Evolutionary conservation across 2,113 vertebrate genomes (phyloP).

Genomic region (Progne subis): DNA sequence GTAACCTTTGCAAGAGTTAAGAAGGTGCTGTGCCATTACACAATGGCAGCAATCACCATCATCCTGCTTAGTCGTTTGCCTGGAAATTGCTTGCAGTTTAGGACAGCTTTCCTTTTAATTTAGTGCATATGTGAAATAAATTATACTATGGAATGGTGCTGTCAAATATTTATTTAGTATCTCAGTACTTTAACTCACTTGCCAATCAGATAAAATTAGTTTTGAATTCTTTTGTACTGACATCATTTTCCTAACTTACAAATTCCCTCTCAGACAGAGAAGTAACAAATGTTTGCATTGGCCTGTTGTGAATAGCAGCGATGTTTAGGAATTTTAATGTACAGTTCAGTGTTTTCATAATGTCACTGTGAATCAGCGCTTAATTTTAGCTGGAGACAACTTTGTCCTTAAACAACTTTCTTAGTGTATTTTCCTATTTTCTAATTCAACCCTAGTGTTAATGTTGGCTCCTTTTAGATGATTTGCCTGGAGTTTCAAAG

Average conservation of each 20-base stretch:
- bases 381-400: conserved; percentile 39
- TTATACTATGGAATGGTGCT: conserved; percentile 42
- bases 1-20: background rate
- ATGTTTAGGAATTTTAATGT: conserved; percentile 61
- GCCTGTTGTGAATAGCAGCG: conserved; percentile 39
- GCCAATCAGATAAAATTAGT: conserved; percentile 70
- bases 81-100: conserved; percentile 47
- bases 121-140: conserved; percentile 59
- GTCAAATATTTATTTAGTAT: conserved; percentile 69
- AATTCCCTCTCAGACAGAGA: conserved; percentile 36
- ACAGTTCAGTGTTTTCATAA: conserved; percentile 53
- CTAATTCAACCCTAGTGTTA: conserved; percentile 42
- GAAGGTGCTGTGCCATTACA: background rate
- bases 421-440: conserved; percentile 46
- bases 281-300: conserved; percentile 55
- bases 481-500: conserved; percentile 35
- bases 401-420: conserved; percentile 56
- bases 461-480: conserved; percentile 1
- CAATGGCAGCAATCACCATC: background rate
- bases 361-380: conserved; percentile 41
- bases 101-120: conserved; percentile 39
- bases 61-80: background rate
- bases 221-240: conserved; percentile 64
- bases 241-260: conserved; percentile 53
- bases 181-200: conserved; percentile 37